Evolutionary conservation across 2,113 vertebrate genomes (phyloP).

Genomic region (Cyanoderma ruficeps): DNA sequence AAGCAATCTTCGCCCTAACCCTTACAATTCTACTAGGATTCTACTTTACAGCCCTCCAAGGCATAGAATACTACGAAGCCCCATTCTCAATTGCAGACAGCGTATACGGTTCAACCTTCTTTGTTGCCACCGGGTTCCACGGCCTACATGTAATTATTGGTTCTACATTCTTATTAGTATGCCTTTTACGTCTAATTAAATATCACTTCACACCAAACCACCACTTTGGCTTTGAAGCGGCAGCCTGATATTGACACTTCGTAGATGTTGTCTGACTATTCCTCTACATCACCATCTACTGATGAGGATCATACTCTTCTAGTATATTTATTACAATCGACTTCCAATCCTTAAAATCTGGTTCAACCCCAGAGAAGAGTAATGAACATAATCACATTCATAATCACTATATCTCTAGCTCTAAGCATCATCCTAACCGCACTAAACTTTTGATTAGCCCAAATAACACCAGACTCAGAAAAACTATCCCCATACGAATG

Average conservation of each 20-base stretch:
- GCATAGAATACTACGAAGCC: neutral
- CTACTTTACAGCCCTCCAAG: neutral
- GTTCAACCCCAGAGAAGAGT: neutral
- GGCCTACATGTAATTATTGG: accelerated
- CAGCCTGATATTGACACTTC: neutral
- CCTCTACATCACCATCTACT: neutral
- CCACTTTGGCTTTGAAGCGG: neutral
- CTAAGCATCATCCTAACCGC: accelerated
- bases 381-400: neutral
- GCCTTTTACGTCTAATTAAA: neutral
- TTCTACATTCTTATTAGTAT: accelerated
- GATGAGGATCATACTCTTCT: neutral
- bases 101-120: accelerated
- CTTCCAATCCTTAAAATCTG: neutral
- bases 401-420: accelerated
- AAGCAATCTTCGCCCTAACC: accelerated
- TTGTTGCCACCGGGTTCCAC: neutral
- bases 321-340: neutral
- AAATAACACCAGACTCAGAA: accelerated
- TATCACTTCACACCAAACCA: neutral
- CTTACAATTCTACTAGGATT: accelerated
- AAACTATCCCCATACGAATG: neutral
- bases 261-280: neutral
- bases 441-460: accelerated
- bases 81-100: neutral